phyloP scores from a whole-genome alignment of 2,888 invertebrate species.

The Drosophila leonis region DNA sequence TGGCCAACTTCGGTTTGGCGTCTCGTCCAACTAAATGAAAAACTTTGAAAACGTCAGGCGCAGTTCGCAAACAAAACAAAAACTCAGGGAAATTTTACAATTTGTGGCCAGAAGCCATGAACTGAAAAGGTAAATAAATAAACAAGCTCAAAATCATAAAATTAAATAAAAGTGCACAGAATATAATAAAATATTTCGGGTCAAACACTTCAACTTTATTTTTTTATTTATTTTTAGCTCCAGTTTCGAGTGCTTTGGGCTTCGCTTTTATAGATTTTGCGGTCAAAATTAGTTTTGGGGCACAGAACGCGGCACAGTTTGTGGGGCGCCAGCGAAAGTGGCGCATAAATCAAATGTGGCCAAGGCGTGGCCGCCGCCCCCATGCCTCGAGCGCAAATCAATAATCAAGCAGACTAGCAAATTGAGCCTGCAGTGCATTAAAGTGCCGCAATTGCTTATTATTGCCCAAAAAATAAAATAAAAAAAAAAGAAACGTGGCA shows the following conservation, averaged over 20 bases:
- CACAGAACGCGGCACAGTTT: constrained; percentile 38
- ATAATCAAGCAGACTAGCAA: constrained; percentile 41
- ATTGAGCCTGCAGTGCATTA: constrained; percentile 27
- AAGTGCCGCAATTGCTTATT: constrained; percentile 28
- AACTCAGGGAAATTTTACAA: constrained; percentile 26
- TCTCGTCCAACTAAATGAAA: constrained; percentile 29
- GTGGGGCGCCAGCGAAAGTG: constrained; percentile 46
- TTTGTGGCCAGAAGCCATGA: constrained; percentile 16
- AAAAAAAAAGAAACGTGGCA: not conserved
- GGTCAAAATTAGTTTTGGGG: constrained; percentile 51
- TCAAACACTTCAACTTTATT: constrained; percentile 52
- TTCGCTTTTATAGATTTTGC: constrained; percentile 57
- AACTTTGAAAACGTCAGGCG: constrained; percentile 49
- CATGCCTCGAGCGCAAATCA: constrained; percentile 46
- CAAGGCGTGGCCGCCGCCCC: constrained; percentile 32
- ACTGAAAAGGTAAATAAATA: constrained; percentile 43
- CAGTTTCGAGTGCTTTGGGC: constrained; percentile 26
- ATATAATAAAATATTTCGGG: constrained; percentile 55
- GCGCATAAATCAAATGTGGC: constrained; percentile 60
- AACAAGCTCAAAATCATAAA: constrained; percentile 34
- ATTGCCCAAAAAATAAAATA: constrained; percentile 1
- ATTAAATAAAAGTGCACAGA: constrained; percentile 33
- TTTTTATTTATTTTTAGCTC: constrained; percentile 9
- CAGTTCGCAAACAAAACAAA: constrained; percentile 20
- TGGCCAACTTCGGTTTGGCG: constrained; percentile 6